Conservation (phyloP, 92 coral and sea anemone genomes). For the Umimayanthus kanabou region DNA sequence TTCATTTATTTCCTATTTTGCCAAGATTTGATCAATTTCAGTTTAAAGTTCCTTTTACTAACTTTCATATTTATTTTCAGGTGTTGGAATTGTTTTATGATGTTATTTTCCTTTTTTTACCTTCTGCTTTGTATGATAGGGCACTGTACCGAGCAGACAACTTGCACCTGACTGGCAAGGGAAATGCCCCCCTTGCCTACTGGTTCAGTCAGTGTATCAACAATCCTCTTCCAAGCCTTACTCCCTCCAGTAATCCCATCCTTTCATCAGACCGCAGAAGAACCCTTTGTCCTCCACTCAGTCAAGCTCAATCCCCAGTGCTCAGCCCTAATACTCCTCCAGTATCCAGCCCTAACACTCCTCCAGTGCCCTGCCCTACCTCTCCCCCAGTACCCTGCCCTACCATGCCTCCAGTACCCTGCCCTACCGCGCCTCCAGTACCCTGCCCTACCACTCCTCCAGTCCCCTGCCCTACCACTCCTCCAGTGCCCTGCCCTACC, state of each 20-base stretch:
- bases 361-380: neutral
- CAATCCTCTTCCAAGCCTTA: neutral
- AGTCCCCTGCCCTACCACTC: too few species aligned
- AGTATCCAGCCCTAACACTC: too few species aligned
- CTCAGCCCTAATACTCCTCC: too few species aligned
- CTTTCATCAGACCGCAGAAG: neutral
- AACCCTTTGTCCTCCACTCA: neutral
- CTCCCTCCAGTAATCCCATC: neutral
- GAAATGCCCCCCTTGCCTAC: slow-evolving; percentile 3
- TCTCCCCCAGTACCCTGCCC: too few species aligned
- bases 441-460: too few species aligned
- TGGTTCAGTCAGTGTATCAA: neutral
- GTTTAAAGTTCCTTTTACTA: neutral
- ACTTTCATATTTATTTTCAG: too few species aligned
- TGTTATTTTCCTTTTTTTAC: neutral
- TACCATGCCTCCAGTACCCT: too few species aligned
- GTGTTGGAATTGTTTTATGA: too few species aligned
- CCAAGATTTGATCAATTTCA: neutral
- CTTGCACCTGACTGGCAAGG: neutral
- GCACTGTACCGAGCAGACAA: neutral
- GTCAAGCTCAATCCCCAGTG: neutral
- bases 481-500: neutral
- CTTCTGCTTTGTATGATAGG: neutral
- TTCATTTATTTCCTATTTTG: neutral
- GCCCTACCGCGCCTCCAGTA: too few species aligned